Evolutionary conservation across 2,113 vertebrate genomes (phyloP).

Genomic region (Cariama cristata): DNA sequence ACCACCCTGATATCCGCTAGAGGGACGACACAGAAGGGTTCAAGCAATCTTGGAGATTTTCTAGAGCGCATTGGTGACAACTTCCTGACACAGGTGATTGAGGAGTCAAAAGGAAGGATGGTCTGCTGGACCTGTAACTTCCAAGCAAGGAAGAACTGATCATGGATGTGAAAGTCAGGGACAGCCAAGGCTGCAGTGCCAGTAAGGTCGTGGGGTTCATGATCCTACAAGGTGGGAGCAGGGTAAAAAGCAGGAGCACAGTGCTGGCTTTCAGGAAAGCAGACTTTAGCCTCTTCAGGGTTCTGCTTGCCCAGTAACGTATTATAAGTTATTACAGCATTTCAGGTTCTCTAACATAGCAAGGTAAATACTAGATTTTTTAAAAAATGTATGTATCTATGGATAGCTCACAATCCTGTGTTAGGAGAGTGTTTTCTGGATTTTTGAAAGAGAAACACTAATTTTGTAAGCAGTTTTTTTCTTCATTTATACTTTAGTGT

Average conservation of each 20-base stretch:
- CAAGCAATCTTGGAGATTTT: neutral
- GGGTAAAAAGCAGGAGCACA: neutral
- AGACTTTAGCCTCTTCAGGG: neutral
- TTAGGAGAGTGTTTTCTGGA: neutral
- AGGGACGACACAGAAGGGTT: neutral
- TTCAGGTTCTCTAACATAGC: neutral
- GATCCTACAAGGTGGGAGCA: neutral
- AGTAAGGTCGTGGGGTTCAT: neutral
- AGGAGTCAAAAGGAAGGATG: neutral
- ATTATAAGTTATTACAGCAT: neutral
- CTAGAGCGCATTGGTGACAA: neutral
- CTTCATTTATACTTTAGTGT: neutral
- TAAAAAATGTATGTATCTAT: rapidly evolving
- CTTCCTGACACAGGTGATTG: neutral
- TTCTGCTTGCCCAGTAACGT: neutral
- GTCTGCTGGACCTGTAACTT: neutral
- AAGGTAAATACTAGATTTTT: neutral
- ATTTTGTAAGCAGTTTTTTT: neutral
- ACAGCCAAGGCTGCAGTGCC: neutral
- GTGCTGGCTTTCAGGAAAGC: neutral
- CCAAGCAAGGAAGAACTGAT: neutral
- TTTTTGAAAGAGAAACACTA: neutral
- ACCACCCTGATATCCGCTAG: neutral
- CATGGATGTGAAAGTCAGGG: neutral
- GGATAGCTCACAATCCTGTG: neutral